A percentile compares a stretch with the other conserved stretches of the same genome.
Evolutionary conservation across 2,113 vertebrate genomes (phyloP).

Genomic region (Epinephelus lanceolatus): DNA sequence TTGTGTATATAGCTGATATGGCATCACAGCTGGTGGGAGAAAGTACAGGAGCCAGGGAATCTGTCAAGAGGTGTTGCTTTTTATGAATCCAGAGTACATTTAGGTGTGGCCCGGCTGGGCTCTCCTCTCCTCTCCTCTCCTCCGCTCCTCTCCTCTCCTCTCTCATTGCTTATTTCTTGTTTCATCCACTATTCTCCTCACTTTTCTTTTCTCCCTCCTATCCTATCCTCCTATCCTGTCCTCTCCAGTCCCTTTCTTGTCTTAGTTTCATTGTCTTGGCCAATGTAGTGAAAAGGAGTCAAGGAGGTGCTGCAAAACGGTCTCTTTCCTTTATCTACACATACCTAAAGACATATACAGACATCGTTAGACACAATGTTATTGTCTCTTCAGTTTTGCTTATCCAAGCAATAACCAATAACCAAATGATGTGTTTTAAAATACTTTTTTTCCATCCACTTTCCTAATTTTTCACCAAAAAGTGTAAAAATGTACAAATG

Average conservation of each 20-base stretch:
- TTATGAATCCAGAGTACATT: constrained; percentile 20
- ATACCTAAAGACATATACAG: too few relatives aligned
- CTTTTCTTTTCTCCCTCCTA: background rate
- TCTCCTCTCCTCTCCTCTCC: background rate
- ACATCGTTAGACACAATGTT: too few relatives aligned
- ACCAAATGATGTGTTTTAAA: too few relatives aligned
- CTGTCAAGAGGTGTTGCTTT: constrained; percentile 18
- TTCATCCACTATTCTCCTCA: background rate
- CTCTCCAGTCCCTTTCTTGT: background rate
- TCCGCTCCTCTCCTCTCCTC: background rate
- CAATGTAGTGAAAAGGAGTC: background rate
- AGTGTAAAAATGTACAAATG: too few relatives aligned
- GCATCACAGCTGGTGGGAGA: constrained; percentile 2
- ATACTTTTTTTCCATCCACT: background rate
- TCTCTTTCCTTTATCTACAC: background rate
- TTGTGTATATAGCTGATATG: background rate
- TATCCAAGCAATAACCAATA: too few relatives aligned
- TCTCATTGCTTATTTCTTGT: too few relatives aligned
- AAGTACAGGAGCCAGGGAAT: background rate
- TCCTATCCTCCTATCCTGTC: background rate
- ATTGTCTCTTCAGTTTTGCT: background rate
- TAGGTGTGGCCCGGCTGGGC: constrained; percentile 58
- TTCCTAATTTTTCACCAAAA: background rate
- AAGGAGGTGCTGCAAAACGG: background rate
- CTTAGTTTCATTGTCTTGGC: background rate